Evolutionary conservation across 2,888 invertebrate genomes (phyloP), one percentile per base, ranked within the genome.

Genomic region (Petrophora chlorosata): DNA sequence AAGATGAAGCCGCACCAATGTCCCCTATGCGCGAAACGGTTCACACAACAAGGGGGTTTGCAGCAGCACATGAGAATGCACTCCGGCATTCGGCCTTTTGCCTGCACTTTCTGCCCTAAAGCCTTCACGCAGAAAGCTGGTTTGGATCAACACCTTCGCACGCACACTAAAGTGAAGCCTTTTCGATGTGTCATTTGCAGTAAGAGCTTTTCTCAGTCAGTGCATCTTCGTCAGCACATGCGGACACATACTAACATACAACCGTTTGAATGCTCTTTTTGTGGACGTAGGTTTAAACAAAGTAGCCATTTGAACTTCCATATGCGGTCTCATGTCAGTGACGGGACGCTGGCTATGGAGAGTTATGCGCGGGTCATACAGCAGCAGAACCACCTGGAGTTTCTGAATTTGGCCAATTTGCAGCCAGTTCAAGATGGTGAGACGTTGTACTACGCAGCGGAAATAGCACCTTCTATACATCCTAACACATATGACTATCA

Each of bases 51-150:
- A 53, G 89, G 90, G 0, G 90, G 90, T 0, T 54, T 90, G 10
- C 89, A 87, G 34, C 90, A 90, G 55, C 90, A 90, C 49, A 83
- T 90, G 83, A 70, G 90, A 8, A 88, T 86, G 84, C 90, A 90
- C 38, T 79, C 86, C 0, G 89, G 89, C 0, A 76, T 88, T 2
- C 69, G 85, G 9, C 90, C 90, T 0, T 91, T 86, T 54, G 73
- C 64, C 2, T 91, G 90, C 60, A 80, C 79, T 0, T 85, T 76
- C 49, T 91, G 90, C 49, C 73, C 79, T 0, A 90, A 90, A 65
- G 81, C 85, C 0, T 91, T 91, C 56, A 86, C 90, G 0, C 90
- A 91, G 54, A 89, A 88, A 54, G 87, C 88, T 0, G 90, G 90
- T 0, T 61, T 91, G 22, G 90, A 90, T 40, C 90, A 90, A 52